phyloP scores from a whole-genome alignment of 2,113 vertebrate species.

The Romanogobio albipinnatus region DNA sequence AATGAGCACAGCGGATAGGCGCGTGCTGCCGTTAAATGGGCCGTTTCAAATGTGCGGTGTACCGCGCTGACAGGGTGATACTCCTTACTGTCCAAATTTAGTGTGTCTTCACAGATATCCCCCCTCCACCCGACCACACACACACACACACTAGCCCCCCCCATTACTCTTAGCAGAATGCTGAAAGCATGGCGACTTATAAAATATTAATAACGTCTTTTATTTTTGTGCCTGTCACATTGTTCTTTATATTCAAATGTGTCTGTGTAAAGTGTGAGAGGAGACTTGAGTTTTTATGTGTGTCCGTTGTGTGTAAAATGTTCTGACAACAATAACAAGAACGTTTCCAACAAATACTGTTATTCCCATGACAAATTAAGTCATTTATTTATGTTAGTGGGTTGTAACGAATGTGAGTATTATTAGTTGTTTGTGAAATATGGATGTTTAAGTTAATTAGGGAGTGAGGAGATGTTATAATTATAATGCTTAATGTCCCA shows the following conservation, averaged over 20 bases:
- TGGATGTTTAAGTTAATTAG: slow-evolving; percentile 75
- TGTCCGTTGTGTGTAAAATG: slow-evolving; percentile 21
- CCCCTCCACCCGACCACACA: slow-evolving; percentile 7
- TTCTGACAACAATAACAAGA: not conserved
- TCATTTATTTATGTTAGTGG: not conserved
- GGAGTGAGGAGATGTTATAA: slow-evolving; percentile 71
- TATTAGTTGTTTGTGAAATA: slow-evolving; percentile 67
- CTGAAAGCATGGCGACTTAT: slow-evolving; percentile 66
- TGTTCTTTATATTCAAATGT: slow-evolving; percentile 29
- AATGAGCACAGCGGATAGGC: slow-evolving; percentile 85
- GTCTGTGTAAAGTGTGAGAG: slow-evolving; percentile 49
- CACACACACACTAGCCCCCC: not conserved
- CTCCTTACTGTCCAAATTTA: slow-evolving; percentile 86
- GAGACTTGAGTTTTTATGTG: slow-evolving; percentile 24
- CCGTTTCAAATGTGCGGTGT: slow-evolving; percentile 83
- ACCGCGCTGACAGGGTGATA: slow-evolving; percentile 81
- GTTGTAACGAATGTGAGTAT: slow-evolving; percentile 59
- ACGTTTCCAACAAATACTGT: slow-evolving; percentile 2
- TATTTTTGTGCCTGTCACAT: slow-evolving; percentile 9
- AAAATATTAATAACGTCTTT: slow-evolving; percentile 54
- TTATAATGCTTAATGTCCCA: slow-evolving; percentile 75
- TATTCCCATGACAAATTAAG: not conserved
- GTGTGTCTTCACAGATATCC: slow-evolving; percentile 74
- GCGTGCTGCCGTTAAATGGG: slow-evolving; percentile 88
- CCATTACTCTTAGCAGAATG: slow-evolving; percentile 64